phyloP scores from a whole-genome alignment of 2,113 vertebrate species.

The Ivindomyrus marchei region DNA sequence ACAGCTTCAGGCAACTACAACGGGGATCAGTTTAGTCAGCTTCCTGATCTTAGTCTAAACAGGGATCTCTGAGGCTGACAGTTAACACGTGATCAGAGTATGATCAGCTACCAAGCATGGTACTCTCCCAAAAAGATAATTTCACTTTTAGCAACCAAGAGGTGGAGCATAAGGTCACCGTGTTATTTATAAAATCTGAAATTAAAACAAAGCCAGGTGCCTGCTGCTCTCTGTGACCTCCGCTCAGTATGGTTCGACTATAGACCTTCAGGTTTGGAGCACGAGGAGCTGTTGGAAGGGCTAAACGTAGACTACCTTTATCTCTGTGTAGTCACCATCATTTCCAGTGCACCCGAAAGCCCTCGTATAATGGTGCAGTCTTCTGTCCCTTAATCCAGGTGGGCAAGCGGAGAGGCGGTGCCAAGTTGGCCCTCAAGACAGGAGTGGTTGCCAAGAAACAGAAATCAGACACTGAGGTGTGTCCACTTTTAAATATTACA shows the following conservation, averaged over 20 bases:
- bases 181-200: background rate
- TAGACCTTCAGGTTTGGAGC: background rate
- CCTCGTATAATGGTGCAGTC: constrained; percentile 68
- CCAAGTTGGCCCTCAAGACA: constrained; percentile 71
- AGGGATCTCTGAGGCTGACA: background rate
- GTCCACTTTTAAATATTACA: background rate
- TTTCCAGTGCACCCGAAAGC: constrained; percentile 48
- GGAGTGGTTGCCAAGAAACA: constrained; percentile 74
- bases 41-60: background rate
- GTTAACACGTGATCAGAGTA: background rate
- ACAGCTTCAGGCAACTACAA: background rate
- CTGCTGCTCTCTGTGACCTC: background rate
- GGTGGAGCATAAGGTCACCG: background rate
- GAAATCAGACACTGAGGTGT: constrained; percentile 65
- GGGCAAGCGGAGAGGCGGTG: constrained; percentile 70
- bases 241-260: background rate
- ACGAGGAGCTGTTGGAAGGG: background rate
- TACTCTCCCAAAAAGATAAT: background rate
- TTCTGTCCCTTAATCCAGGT: constrained; percentile 74
- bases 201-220: background rate
- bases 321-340: constrained; percentile 47
- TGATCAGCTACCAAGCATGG: background rate
- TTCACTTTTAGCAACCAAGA: background rate
- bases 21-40: background rate
- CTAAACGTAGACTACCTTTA: constrained; percentile 8